Evolutionary conservation across 2,797 vertebrate genomes (phyloP).

Genomic region (Pyrocephalus nanus): DNA sequence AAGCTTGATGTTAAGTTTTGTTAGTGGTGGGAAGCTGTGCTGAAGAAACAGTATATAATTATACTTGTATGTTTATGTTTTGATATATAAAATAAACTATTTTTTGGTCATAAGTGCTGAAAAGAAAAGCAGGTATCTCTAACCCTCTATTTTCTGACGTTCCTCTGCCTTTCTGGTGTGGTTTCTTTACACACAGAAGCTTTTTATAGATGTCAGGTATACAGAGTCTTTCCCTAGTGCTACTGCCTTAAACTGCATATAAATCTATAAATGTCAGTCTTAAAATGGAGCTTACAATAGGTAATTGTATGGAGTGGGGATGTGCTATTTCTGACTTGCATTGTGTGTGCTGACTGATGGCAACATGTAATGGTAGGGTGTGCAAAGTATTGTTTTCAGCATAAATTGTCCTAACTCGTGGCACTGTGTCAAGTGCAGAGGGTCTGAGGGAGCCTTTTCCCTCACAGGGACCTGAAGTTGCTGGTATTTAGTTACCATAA

Average conservation of each 20-base stretch:
- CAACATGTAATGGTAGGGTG: background rate
- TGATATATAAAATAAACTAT: background rate
- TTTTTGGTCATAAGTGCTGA: background rate
- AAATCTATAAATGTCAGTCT: background rate
- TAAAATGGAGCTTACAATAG: background rate
- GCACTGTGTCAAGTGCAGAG: background rate
- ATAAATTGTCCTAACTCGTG: background rate
- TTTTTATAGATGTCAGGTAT: background rate
- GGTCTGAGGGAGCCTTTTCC: background rate
- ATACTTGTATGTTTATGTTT: background rate
- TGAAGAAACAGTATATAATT: background rate
- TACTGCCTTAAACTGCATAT: background rate
- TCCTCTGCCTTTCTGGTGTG: background rate
- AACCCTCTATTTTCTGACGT: background rate
- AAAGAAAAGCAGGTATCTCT: background rate
- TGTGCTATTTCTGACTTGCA: conserved; percentile 6
- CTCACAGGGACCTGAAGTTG: background rate
- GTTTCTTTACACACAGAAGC: background rate
- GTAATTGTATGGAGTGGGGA: background rate
- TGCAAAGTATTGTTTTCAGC: background rate
- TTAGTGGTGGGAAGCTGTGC: background rate
- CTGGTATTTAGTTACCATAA: background rate
- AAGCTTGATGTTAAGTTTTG: background rate
- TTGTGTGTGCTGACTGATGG: background rate
- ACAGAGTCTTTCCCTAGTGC: background rate